Evolutionary conservation across 2,113 vertebrate species (phyloP).

Genomic region (Dromas ardeola): DNA sequence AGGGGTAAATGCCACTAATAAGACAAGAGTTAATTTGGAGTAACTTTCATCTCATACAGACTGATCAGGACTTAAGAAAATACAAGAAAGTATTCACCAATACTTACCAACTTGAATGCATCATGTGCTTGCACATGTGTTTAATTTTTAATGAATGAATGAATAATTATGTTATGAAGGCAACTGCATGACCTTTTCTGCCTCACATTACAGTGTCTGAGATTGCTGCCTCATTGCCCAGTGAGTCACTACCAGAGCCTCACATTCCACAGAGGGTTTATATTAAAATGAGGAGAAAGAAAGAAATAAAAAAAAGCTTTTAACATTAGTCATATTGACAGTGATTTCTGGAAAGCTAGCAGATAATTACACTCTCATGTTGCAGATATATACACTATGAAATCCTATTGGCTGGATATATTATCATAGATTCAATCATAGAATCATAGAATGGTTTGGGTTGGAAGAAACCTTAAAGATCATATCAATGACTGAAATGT

Average conservation of each 20-base stretch:
- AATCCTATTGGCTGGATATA: not conserved
- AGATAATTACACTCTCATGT: not conserved
- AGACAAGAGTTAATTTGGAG: not conserved
- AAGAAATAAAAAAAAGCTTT: not conserved
- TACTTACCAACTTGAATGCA: not conserved
- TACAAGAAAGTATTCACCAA: not conserved
- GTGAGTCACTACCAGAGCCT: constrained; percentile 8
- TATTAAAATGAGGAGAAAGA: not conserved
- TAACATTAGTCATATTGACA: not conserved
- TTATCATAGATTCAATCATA: not conserved
- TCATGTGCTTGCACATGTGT: not conserved
- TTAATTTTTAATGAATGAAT: constrained; percentile 72
- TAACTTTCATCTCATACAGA: not conserved
- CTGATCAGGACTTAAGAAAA: not conserved
- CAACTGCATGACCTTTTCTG: constrained; percentile 23
- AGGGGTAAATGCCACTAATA: not conserved
- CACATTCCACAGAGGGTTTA: not conserved
- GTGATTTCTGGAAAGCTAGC: constrained; percentile 16
- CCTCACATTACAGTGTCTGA: not conserved
- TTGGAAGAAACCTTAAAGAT: no score
- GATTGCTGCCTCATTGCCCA: constrained; percentile 11
- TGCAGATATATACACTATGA: not conserved
- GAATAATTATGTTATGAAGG: constrained; percentile 35
- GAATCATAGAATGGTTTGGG: no score
- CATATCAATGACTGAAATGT: not conserved